phyloP scores from a whole-genome alignment of 2,888 invertebrate genomes.

The Nymphalis urticae region DNA sequence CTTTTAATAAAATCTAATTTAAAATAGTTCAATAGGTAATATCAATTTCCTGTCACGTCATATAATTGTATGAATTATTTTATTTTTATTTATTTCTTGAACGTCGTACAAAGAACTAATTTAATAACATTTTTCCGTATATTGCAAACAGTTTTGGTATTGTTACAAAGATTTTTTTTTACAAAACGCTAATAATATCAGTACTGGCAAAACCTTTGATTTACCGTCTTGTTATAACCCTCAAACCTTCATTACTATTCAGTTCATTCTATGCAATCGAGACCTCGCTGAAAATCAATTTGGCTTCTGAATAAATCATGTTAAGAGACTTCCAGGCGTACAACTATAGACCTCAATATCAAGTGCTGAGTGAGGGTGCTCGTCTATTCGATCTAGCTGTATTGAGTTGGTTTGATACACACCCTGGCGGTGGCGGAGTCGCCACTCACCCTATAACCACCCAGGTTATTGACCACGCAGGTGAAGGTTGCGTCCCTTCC shows the following conservation, averaged over 20 bases:
- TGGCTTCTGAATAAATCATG: slow-evolving; percentile 24
- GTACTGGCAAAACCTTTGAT: slow-evolving; percentile 1
- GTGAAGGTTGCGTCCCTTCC: slow-evolving; percentile 92
- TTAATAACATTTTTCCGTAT: too few relatives aligned
- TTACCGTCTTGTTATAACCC: slow-evolving; percentile 7
- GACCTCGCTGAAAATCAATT: slow-evolving; percentile 24
- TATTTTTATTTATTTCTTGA: too few relatives aligned
- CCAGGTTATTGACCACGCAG: slow-evolving; percentile 92
- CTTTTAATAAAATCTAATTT: too few relatives aligned
- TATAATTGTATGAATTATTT: too few relatives aligned
- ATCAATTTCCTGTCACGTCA: too few relatives aligned
- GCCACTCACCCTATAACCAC: slow-evolving; percentile 95
- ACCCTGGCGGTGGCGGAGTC: slow-evolving; percentile 91
- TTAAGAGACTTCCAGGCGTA: slow-evolving; percentile 29
- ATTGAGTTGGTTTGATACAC: slow-evolving; percentile 84
- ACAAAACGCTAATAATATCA: not conserved
- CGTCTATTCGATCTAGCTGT: slow-evolving; percentile 73
- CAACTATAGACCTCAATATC: slow-evolving; percentile 71
- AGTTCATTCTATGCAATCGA: slow-evolving; percentile 27
- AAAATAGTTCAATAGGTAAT: too few relatives aligned
- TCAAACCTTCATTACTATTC: slow-evolving; percentile 34
- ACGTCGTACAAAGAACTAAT: too few relatives aligned
- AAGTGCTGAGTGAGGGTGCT: slow-evolving; percentile 73
- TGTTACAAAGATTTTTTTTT: too few relatives aligned
- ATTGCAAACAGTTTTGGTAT: too few relatives aligned